Base-by-base conservation (phyloP, 2,888 invertebrate genomes). In the Trypoxylon attenuatum region DNA sequence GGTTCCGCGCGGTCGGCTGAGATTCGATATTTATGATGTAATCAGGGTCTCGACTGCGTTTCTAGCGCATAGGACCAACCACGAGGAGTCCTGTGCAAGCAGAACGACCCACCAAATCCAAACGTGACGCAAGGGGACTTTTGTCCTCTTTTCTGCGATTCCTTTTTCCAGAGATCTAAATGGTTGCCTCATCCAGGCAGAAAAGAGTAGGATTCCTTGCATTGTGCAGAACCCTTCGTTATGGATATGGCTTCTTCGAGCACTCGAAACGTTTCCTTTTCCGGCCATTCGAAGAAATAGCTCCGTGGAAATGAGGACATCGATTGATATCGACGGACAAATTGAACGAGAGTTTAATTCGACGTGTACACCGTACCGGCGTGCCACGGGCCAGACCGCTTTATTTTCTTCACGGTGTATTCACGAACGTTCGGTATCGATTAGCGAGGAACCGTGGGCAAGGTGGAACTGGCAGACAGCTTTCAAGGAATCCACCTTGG, bases 21-120 rank as follows among this genome's bases (percentile, higher is more conserved):
- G 83, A 83, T 84, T 84, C 83, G 82, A 84, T n/a, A n/a, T 84
- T 84, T 84, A 84, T 83, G 82, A 82, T 71, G 82, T 84, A 83
- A 84, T 84, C 83, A 81, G 82, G 69, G 52, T 65, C 53, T 46
- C 59, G 55, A 59, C 59, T 67, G 63, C 63, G 63, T 54, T 62
- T n/a, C n/a, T n/a, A n/a, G n/a, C n/a, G n/a, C n/a, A n/a, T n/a
- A n/a, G n/a, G n/a, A n/a, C n/a, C n/a, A n/a, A n/a, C n/a, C 65
- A 39, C 43, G 68, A 39, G 61, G 45, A 66, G 61, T 60, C 63
- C 58, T 64, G 67, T 61, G 56, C 62, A 39, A 49, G 22, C 23
- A 15, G 57, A 62, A 57, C 57, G 41, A 60, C 45, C 50, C 51
- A 41, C 18, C 8, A 47, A 59, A 55, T 60, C 55, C 58, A 69